Base-by-base conservation (phyloP, 2,113 vertebrate species). In the Muscicapa adusta region DNA sequence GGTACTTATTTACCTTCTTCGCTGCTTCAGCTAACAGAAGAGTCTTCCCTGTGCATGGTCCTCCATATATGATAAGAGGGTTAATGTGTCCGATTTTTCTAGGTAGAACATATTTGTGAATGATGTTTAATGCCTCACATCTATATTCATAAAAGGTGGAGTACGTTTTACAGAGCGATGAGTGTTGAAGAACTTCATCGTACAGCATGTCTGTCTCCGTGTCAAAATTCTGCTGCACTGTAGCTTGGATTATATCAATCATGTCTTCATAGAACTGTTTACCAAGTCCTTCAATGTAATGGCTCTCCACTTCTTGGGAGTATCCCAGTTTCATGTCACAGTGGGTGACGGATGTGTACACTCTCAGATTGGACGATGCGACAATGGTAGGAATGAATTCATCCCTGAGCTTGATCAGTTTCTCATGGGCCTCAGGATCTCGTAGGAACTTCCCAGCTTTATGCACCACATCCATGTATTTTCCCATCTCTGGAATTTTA, bases 181-280 rank as follows among this genome's bases (percentile, higher is more conserved):
- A 98, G 91, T 99, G 99, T 91, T 99, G 99, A 78, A 99, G 98
- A 85, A 99, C 98, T 98, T 99, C 99, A 36, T 99, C 99, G 0
- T 99, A 99, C 43, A 99, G 95, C 1, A 98, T 93, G 90, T 99
- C 99, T 12, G 98, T 98, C 97, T 99, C 99, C 0, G 99, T 99
- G 93, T 99, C 99, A 96, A 99, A 99, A 96, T 99, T 99, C 96
- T 99, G 99, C 94, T 99, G 99, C 13, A 99, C 99, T 0, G 99
- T 99, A 78, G 99, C 99, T 93, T 99, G 99, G 90, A 99, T 99
- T 88, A 99, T 99, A 82, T 99, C 99, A 88, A 99, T 98, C 99
- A 99, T 99, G 96, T 99, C 99, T 96, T 99, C 99, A 67, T 99
- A 99, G 98, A 99, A 99, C 92, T 99, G 99, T 95, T 99, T 99